phyloP scores from a whole-genome alignment of 2,797 vertebrate species.

The Mormyrops boulengeri region DNA sequence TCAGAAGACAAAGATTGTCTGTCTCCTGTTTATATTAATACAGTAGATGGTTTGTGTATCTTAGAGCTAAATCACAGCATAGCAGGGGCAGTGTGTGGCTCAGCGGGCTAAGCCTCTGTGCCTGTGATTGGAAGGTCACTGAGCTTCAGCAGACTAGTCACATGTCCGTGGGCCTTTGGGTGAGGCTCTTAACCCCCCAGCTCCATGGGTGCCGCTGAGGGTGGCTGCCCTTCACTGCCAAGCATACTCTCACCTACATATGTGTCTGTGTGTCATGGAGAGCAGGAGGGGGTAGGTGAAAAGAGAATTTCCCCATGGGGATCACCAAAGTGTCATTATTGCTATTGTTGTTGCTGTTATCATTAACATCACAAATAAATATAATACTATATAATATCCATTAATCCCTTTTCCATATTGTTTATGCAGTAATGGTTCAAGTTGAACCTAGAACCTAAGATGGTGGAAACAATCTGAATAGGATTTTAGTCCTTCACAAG shows the following conservation, averaged over 20 bases:
- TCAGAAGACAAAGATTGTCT: not conserved
- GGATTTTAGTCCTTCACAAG: not conserved
- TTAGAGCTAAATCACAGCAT: not conserved
- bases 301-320: not conserved
- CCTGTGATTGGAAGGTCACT: not conserved
- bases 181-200: not conserved
- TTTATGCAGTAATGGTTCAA: not conserved
- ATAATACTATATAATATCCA: not conserved
- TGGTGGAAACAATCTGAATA: not conserved
- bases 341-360: not conserved
- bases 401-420: not conserved
- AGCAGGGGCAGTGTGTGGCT: not conserved
- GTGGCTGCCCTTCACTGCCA: not conserved
- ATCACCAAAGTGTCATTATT: not conserved
- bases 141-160: not conserved
- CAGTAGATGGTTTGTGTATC: not conserved
- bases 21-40: not conserved
- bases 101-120: not conserved
- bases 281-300: not conserved
- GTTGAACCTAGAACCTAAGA: not conserved
- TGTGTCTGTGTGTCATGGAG: not conserved
- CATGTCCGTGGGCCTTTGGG: not conserved
- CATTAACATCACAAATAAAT: not conserved
- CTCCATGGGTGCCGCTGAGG: not conserved
- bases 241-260: not conserved